Percentiles rank a stretch among this genome's conserved stretches.
Conservation (phyloP, 2,797 vertebrate genomes). For the Sebastiscus tertius region DNA sequence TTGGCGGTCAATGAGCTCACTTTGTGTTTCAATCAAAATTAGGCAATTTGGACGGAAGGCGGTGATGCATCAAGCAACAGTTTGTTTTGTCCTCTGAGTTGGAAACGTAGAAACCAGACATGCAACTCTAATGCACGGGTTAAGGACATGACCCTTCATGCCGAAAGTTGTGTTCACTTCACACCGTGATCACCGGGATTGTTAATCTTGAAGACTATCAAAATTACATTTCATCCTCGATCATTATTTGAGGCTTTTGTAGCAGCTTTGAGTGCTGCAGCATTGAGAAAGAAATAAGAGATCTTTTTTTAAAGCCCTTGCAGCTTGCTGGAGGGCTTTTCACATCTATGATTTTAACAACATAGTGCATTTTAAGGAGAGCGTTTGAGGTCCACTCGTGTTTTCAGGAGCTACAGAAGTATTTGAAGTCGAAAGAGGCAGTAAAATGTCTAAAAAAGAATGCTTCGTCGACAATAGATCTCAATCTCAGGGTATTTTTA, state of each 20-base stretch:
- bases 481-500: not conserved
- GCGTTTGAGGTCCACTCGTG: not conserved
- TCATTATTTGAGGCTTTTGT: constrained; percentile 30
- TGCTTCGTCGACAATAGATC: not conserved
- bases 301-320: constrained; percentile 20
- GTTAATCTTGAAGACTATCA: constrained; percentile 31
- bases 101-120: constrained; percentile 26
- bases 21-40: constrained; percentile 69
- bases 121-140: not conserved
- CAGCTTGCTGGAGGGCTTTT: constrained; percentile 27
- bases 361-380: not conserved
- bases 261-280: not conserved
- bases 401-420: not conserved
- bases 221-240: constrained; percentile 27
- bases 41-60: constrained; percentile 52
- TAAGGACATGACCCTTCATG: not conserved
- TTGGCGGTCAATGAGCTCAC: constrained; percentile 66
- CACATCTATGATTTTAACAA: constrained; percentile 8
- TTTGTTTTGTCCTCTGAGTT: constrained; percentile 52
- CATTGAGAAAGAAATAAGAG: not conserved
- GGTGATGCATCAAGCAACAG: constrained; percentile 34
- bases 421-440: not conserved
- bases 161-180: not conserved
- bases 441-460: not conserved
- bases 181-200: not conserved